Base-by-base conservation (phyloP, 2,113 vertebrate genomes). In the Neotragus pygmaeus region DNA sequence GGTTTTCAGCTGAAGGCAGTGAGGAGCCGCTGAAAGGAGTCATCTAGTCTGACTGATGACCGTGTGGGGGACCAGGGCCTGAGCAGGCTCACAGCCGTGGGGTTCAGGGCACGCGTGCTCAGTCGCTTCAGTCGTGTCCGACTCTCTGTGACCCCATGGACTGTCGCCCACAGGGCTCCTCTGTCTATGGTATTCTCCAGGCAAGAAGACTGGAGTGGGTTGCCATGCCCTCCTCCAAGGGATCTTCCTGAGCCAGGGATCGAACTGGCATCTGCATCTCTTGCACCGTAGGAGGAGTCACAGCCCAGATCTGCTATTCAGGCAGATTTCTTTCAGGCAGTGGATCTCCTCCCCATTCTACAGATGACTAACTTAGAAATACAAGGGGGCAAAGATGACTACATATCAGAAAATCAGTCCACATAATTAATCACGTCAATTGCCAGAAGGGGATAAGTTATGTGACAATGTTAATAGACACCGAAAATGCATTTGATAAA, bases 361-460 rank as follows among this genome's bases (percentile, higher is more conserved):
- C 10, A 47, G 77, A 80, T 11, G 30, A 16, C 81, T 47, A 25
- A 2, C 2, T 43, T 47, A 90, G 58, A 96, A 92, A 92, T n/a
- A 28, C 23, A 85, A 66, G 0, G 1, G 60, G 10, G 33, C 13
- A 16, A 92, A 73, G 75, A 92, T 28, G 30, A 78, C 80, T 60
- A 83, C 36, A 12, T 73, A 64, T 91, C 43, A 55, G 77, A 94
- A 86, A 89, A 96, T 64, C 88, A 53, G 58, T 53, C 53, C 16
- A 2, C 70, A 12, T 97, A 70, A 89, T 83, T 64, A 94, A 75
- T 84, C 39, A 47, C 33, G 43, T 95, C 62, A 57, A 2, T 94
- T 86, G 86, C 43, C 27, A 97, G 94, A 90, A 45, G 86, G 62
- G 39, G 84, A 93, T 83, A 92, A 39, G 51, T 96, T 75, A 55